Evolutionary conservation across 2,888 invertebrate species (phyloP).

Genomic region (Enchytraeus crypticus): DNA sequence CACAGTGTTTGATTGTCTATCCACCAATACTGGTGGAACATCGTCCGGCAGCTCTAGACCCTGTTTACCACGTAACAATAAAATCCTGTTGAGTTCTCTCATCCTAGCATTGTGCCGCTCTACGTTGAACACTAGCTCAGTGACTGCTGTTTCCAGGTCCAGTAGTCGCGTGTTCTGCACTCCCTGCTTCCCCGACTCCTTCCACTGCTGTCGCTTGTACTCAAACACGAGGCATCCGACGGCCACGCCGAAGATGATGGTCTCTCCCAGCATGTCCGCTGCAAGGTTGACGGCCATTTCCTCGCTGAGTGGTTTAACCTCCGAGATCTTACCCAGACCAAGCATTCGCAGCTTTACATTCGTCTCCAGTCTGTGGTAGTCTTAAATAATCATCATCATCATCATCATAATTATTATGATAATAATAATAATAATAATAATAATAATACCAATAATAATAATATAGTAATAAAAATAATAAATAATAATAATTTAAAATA

Average conservation of each 20-base stretch:
- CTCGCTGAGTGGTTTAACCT: slow-evolving; percentile 74
- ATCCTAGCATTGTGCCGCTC: slow-evolving; percentile 68
- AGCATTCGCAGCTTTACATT: slow-evolving; percentile 62
- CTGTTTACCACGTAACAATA: too few species aligned
- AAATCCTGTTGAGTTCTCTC: slow-evolving; percentile 59
- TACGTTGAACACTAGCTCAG: slow-evolving; percentile 21
- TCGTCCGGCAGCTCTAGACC: too few species aligned
- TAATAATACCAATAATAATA: too few species aligned
- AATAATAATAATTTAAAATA: too few species aligned
- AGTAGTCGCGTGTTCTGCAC: slow-evolving; percentile 30
- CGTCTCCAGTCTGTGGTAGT: slow-evolving; percentile 73
- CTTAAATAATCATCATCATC: too few species aligned
- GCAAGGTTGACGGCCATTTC: slow-evolving; percentile 89
- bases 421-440: too few species aligned
- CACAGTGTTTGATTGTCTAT: too few species aligned
- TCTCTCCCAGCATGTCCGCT: slow-evolving; percentile 83
- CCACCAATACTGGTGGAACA: too few species aligned
- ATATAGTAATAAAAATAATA: too few species aligned
- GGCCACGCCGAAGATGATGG: slow-evolving; percentile 74
- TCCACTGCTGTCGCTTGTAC: slow-evolving; percentile 64
- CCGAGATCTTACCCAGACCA: slow-evolving; percentile 79
- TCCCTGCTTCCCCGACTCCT: slow-evolving; percentile 72
- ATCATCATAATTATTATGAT: too few species aligned
- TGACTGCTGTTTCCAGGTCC: slow-evolving; percentile 30
- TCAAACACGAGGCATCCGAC: slow-evolving; percentile 68